phyloP scores from a whole-genome alignment of 2,113 vertebrate species.

The Fregetta grallaria region DNA sequence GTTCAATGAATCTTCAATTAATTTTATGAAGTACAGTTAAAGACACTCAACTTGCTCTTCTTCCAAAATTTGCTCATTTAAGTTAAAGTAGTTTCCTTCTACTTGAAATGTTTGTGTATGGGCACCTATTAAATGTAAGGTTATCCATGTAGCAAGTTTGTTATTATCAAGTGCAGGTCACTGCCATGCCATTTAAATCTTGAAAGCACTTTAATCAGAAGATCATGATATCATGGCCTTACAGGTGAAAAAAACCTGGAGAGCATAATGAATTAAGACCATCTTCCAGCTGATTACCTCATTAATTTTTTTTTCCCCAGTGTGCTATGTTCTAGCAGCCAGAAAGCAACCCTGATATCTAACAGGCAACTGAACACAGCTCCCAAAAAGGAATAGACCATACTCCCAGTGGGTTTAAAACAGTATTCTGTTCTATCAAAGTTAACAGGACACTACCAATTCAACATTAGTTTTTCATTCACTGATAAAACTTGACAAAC shows the following conservation, averaged over 20 bases:
- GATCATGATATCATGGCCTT: not conserved
- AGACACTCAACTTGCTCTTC: not conserved
- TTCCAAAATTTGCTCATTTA: not conserved
- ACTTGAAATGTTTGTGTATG: not conserved
- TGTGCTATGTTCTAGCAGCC: not conserved
- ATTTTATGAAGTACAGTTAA: not conserved
- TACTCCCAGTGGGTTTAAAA: not conserved
- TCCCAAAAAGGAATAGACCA: not conserved
- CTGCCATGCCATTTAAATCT: not conserved
- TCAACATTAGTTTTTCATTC: not conserved
- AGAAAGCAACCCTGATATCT: not conserved
- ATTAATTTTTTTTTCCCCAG: not conserved
- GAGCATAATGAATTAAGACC: not conserved
- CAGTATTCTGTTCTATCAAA: not conserved
- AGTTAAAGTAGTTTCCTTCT: not conserved
- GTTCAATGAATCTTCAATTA: not conserved
- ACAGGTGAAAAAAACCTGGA: not conserved
- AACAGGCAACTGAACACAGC: not conserved
- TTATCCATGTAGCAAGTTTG: not conserved
- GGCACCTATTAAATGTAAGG: not conserved
- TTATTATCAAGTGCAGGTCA: not conserved
- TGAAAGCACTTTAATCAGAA: not conserved
- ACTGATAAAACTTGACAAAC: not conserved
- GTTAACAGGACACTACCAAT: not conserved
- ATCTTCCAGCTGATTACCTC: not conserved